Conservation (phyloP, 2,888 invertebrate species). For the Ctenicera cuprea region DNA sequence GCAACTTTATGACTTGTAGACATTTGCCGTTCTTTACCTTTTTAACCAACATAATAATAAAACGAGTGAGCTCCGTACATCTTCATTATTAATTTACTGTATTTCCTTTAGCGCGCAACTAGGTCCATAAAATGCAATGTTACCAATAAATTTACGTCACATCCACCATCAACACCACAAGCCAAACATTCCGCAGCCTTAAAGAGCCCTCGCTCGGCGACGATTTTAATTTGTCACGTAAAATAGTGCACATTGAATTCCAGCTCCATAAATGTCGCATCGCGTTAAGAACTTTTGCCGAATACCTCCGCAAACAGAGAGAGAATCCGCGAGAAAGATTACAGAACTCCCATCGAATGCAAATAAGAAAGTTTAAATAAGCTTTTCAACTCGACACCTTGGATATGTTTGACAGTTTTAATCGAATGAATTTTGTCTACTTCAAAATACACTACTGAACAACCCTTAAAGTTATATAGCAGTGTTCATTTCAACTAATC, state of each 20-base stretch:
- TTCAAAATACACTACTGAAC: neutral
- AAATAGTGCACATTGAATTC: slow-evolving; percentile 18
- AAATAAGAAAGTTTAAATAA: slow-evolving; percentile 16
- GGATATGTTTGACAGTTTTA: neutral
- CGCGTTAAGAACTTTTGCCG: neutral
- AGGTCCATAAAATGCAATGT: neutral
- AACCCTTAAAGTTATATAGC: neutral
- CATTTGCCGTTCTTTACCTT: neutral
- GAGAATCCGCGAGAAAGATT: slow-evolving; percentile 5
- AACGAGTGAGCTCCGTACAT: too few relatives aligned
- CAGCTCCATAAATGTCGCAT: neutral
- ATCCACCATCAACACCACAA: slow-evolving; percentile 1
- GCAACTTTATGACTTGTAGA: too few relatives aligned
- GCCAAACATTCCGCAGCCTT: slow-evolving; percentile 6
- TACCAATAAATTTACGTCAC: neutral
- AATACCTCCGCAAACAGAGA: neutral
- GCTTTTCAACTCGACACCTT: neutral
- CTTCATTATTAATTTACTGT: too few relatives aligned
- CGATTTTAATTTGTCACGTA: slow-evolving; percentile 20
- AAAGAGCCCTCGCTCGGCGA: neutral
- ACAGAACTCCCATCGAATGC: neutral
- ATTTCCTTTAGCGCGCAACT: neutral
- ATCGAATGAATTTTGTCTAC: neutral
- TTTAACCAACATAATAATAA: neutral
- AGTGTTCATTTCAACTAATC: too few relatives aligned